A percentile compares a stretch with the other conserved stretches of the same genome.
Evolutionary conservation across 2,888 invertebrate genomes (phyloP).

Genomic region (Ectropis crepuscularia): DNA sequence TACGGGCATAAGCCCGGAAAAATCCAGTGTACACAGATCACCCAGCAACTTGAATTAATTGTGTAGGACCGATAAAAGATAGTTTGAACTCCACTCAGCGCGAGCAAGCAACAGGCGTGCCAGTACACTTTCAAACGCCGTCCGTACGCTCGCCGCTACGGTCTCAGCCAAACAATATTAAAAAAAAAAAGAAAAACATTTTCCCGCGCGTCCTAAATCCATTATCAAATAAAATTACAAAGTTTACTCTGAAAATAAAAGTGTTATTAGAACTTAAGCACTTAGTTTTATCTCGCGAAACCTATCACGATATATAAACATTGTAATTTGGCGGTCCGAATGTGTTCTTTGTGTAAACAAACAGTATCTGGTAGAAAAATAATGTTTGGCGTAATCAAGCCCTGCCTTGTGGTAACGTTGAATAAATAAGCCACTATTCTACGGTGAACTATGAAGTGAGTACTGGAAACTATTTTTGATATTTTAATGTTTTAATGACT

Average conservation of each 20-base stretch:
- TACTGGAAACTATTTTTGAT: constrained; percentile 13
- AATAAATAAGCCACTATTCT: constrained; percentile 29
- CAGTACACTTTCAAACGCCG: constrained; percentile 32
- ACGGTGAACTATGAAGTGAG: constrained; percentile 20
- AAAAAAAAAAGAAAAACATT: constrained; percentile 20
- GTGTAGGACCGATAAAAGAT: constrained; percentile 35
- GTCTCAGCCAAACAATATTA: neutral
- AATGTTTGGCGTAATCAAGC: constrained; percentile 37
- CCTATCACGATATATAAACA: constrained; percentile 59
- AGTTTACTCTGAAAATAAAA: constrained; percentile 51
- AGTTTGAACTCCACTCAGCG: constrained; percentile 26
- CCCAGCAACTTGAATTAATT: constrained; percentile 13
- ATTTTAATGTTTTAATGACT: neutral
- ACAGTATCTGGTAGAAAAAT: constrained; percentile 40
- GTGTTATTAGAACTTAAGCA: constrained; percentile 55
- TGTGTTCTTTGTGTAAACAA: constrained; percentile 54
- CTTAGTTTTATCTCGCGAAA: constrained; percentile 56
- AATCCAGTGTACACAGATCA: constrained; percentile 19
- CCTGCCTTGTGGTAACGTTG: constrained; percentile 32
- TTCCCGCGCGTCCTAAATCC: constrained; percentile 30
- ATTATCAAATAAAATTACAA: constrained; percentile 35
- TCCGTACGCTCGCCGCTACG: constrained; percentile 28
- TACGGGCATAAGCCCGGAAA: neutral
- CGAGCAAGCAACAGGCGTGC: constrained; percentile 36
- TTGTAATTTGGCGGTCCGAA: constrained; percentile 52